phyloP scores from a whole-genome alignment of 2,113 vertebrate species.

The Gracilinanus agilis region DNA sequence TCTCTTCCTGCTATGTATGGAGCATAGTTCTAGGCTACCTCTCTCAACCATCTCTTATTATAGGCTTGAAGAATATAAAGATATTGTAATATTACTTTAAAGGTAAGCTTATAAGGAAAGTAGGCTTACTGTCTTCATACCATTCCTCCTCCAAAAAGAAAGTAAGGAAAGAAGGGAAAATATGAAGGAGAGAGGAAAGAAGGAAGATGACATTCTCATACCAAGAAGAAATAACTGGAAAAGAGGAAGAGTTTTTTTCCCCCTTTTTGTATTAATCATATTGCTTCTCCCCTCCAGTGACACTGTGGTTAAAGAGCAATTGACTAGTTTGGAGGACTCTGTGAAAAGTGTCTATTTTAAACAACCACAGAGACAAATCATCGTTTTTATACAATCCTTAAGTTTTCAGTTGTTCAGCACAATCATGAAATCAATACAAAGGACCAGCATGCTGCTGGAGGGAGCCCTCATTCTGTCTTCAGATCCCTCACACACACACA shows the following conservation, averaged over 20 bases:
- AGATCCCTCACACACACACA: slow-evolving; percentile 31
- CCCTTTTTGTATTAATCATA: slow-evolving; percentile 8
- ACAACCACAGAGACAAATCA: slow-evolving; percentile 16
- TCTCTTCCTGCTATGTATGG: neutral
- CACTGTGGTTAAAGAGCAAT: neutral
- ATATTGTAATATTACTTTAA: neutral
- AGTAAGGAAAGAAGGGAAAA: neutral
- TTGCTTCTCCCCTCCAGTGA: neutral
- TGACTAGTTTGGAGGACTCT: slow-evolving; percentile 37
- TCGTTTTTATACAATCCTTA: slow-evolving; percentile 36
- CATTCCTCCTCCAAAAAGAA: neutral
- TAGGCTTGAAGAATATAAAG: neutral
- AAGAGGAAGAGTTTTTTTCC: neutral
- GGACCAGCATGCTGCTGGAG: neutral
- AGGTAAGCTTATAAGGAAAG: neutral
- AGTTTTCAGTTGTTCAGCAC: slow-evolving; percentile 42
- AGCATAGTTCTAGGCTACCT: neutral
- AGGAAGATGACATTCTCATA: neutral
- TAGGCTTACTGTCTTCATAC: neutral
- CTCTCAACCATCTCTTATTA: neutral
- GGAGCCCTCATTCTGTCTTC: neutral
- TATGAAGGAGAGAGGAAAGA: too few relatives aligned
- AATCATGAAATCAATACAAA: slow-evolving; percentile 44
- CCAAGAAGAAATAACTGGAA: neutral
- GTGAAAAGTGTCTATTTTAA: slow-evolving; percentile 42